Base-by-base conservation (phyloP, 2,888 invertebrate species). In the Drosophila histrio region DNA sequence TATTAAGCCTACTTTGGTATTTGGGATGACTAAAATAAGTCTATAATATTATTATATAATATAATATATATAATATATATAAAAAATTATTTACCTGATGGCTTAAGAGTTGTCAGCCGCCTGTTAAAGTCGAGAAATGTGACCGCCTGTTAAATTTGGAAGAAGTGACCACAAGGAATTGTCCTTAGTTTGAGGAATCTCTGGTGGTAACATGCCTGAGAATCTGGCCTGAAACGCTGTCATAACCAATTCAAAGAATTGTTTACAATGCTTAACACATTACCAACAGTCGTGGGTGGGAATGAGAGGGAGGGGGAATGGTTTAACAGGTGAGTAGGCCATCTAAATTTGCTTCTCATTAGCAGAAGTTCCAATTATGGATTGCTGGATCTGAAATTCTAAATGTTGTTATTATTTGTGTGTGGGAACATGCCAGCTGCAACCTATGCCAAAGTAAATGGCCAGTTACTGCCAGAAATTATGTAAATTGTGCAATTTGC, bases 401-500 rank as follows among this genome's bases (percentile, higher is more conserved):
- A 15, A 41, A 30, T 54, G 15, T 21, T 53, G 46, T 41, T 54
- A 13, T 17, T 41, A 13, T 47, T 22, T 26, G 13, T 54, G 11
- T 44, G 36, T 60, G 39, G 30, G 44, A 60, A 52, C 34, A 6
- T 39, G 49, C n/a, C 49, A 32, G 44, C 39, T 32, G 26, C 56
- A 57, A 38, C 15, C 32, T 30, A 36, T 46, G 26, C 30, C 28
- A 64, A 52, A 56, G 34, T 34, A 36, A 52, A 53, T 72, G 62
- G 38, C 52, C 22, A 17, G 17, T 39, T 64, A 41, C 41, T 46
- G 44, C 13, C 44, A 13, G 41, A 64, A 59, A 56, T 62, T 49
- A 69, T 74, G 58, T 43, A 61, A 58, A 69, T 64, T 58, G 44
- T 64, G 60, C 57, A 69, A 69, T 73, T 73, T 54, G 46, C 44